Evolutionary conservation across 23 tunicate species (phyloP), one percentile per base, ranked within the genome.

Genomic region (Aplidium turbinatum): DNA sequence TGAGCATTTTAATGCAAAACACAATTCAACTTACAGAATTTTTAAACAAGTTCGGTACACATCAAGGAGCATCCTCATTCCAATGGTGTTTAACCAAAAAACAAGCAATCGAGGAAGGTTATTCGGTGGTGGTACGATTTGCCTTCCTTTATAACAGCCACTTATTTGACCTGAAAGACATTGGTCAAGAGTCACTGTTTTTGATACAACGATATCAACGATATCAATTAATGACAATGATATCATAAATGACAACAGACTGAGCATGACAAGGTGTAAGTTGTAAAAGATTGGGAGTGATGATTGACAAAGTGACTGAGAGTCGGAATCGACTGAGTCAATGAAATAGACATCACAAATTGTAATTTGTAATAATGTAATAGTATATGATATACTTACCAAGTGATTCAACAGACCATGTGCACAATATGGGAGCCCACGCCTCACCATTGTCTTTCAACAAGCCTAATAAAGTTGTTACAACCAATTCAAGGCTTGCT

Each of bases 31-130:
- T 81, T 62, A 88, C 96, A 88, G 62, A 21, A 69, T 60, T 35
- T 88, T 88, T 31, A 88, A 58, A 33, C 79, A 81, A 19, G 73
- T 63, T 47, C 87, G 45, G 38, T 88, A 88, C 2, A 82, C 39
- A 82, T 82, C 85, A 67, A 88, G 57, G 46, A 88, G 67, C 82
- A 88, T 82, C 60, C 87, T 62, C 75, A 85, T 88, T 23, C 89
- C 89, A 21, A 55, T 32, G 45, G 61, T 32, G 54, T 82, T 85
- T 58, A 82, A 31, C 96, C 96, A 88, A 54, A 73, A 80, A 21
- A 42, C 25, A 16, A 88, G 31, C 21, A 68, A 34, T 58, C 38
- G 52, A 21, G 33, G 47, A 16, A 88, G 79, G 47, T 81, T 58
- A 29, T 47, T 52, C 0, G 78, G 79, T 45, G 83, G 52, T 20